Conservation (phyloP, 2,888 invertebrate species). For the Bimastos eiseni region DNA sequence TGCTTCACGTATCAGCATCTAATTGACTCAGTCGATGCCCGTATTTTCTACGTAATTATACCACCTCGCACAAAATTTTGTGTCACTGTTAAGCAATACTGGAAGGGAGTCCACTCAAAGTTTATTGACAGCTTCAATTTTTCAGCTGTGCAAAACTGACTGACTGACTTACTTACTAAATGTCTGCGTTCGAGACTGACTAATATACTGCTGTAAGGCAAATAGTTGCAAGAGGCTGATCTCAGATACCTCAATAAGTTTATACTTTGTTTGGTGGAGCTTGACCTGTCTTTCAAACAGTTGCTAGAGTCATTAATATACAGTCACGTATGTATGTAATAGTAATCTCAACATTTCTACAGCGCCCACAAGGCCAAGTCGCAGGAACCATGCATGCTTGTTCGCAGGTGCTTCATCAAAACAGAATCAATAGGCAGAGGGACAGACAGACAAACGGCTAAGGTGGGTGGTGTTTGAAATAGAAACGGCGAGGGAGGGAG, state of each 20-base stretch:
- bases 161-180: neutral
- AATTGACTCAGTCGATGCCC: too few relatives aligned
- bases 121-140: neutral
- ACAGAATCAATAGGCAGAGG: too few relatives aligned
- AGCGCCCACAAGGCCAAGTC: too few relatives aligned
- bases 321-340: neutral
- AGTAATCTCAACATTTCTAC: too few relatives aligned
- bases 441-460: too few relatives aligned
- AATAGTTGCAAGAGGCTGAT: neutral
- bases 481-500: too few relatives aligned
- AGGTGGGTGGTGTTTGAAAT: too few relatives aligned
- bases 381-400: too few relatives aligned
- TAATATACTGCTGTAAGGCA: neutral
- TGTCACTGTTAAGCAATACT: neutral
- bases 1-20: neutral
- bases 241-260: neutral
- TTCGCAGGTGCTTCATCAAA: too few relatives aligned
- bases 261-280: neutral
- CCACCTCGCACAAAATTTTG: neutral
- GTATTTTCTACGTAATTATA: neutral
- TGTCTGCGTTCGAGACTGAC: neutral
- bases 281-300: neutral
- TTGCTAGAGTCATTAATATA: neutral
- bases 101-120: too few relatives aligned
- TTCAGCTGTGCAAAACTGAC: neutral